These are phyloP conservation scores for Antechinus flavipes DNA, from an alignment of 2,113 vertebrate species.

Conservation along the genomic window DNA sequence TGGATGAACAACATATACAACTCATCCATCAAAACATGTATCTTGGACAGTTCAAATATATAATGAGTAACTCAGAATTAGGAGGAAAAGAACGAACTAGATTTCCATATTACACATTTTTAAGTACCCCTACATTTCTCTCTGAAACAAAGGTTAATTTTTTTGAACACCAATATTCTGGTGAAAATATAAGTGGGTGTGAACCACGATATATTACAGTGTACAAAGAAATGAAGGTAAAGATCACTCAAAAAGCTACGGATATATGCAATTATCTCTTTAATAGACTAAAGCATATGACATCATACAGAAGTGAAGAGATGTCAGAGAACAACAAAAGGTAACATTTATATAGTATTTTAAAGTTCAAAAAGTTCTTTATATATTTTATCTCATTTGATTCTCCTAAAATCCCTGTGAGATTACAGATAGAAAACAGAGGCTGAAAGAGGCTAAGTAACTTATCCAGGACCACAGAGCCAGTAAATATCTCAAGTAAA, in stretches of 20 bases:
- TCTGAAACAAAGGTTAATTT: neutral
- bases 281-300: neutral
- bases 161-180: neutral
- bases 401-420: neutral
- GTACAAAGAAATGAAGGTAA: neutral
- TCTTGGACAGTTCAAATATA: neutral
- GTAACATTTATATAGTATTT: neutral
- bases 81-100: neutral
- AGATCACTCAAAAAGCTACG: neutral
- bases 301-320: neutral
- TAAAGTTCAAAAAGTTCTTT: neutral
- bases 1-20: neutral
- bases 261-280: neutral
- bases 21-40: neutral
- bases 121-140: neutral
- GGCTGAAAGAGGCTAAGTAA: neutral
- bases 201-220: neutral
- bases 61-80: neutral
- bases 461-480: neutral
- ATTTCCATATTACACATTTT: neutral
- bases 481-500: neutral
- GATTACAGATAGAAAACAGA: neutral
- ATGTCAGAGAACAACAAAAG: neutral
- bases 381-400: neutral
- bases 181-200: neutral